Evolutionary conservation across 2,888 invertebrate genomes (phyloP).

Genomic region (Electrophaes corylata): DNA sequence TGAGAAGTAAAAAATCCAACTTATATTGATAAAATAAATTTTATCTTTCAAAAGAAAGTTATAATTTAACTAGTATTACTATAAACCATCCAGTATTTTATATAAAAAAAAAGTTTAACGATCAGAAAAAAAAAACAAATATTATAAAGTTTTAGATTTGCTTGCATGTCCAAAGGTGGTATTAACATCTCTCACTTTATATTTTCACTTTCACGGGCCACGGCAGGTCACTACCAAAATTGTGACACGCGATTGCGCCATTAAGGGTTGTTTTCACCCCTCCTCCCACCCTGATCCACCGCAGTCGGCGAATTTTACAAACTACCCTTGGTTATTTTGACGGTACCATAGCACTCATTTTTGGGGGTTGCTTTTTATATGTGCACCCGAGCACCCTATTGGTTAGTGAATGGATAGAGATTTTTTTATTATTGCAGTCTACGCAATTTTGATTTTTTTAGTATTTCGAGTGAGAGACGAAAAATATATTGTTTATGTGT

Average conservation of each 20-base stretch:
- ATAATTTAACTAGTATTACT: too few relatives aligned
- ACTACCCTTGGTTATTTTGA: constrained; percentile 74
- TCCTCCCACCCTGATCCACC: constrained; percentile 44
- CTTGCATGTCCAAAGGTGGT: constrained; percentile 24
- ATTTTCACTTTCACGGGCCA: constrained; percentile 81
- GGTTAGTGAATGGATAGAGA: constrained; percentile 45
- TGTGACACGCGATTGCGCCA: constrained; percentile 83
- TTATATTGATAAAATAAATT: too few relatives aligned
- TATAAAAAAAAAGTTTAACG: too few relatives aligned
- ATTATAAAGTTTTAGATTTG: not conserved
- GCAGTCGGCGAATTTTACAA: constrained; percentile 79
- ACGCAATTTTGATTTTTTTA: constrained; percentile 57
- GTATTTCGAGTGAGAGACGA: constrained; percentile 36
- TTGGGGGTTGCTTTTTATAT: constrained; percentile 61
- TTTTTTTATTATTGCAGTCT: constrained; percentile 67
- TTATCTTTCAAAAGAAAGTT: too few relatives aligned
- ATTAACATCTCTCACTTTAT: constrained; percentile 65
- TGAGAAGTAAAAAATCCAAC: too few relatives aligned
- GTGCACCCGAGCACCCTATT: constrained; percentile 52
- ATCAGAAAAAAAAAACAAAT: too few relatives aligned
- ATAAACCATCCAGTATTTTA: too few relatives aligned
- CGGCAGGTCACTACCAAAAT: constrained; percentile 82
- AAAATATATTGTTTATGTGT: not conserved
- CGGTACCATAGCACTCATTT: constrained; percentile 51
- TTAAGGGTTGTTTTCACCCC: constrained; percentile 76